Conservation (phyloP, 2,888 invertebrate genomes). For the Cephus runcator region DNA sequence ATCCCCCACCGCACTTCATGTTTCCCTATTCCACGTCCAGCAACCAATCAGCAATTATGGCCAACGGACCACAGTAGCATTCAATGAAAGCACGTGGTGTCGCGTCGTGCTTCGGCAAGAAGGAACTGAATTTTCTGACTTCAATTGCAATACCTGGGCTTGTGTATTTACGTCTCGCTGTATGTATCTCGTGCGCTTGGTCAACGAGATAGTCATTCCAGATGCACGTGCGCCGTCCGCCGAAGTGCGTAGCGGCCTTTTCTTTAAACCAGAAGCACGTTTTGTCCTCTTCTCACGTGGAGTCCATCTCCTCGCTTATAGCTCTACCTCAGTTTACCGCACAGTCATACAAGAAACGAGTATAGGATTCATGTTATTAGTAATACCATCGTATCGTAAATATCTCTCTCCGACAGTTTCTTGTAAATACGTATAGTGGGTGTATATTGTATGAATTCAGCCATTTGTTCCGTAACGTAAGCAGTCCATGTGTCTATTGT, state of each 20-base stretch:
- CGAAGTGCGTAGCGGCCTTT: neutral
- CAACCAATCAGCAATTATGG: too few species aligned
- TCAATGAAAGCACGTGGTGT: neutral
- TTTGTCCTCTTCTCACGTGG: neutral
- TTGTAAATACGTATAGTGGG: neutral
- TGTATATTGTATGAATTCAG: neutral
- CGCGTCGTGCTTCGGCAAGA: neutral
- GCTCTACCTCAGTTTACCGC: neutral
- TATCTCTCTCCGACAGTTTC: neutral
- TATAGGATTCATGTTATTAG: neutral
- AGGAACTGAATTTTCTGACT: neutral
- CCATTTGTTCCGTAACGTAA: slow-evolving; percentile 32
- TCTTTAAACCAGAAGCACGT: neutral
- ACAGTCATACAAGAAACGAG: neutral
- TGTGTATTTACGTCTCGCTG: neutral
- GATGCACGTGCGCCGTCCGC: neutral
- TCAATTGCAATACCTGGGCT: neutral
- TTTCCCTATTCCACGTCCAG: neutral
- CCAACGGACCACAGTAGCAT: neutral
- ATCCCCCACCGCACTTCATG: neutral
- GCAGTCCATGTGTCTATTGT: slow-evolving; percentile 30
- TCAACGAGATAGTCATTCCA: neutral
- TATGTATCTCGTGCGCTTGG: neutral
- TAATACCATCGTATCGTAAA: neutral
- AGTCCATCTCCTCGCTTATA: neutral